phyloP scores from a whole-genome alignment of 2,888 invertebrate genomes.

The Catocala fraxini region DNA sequence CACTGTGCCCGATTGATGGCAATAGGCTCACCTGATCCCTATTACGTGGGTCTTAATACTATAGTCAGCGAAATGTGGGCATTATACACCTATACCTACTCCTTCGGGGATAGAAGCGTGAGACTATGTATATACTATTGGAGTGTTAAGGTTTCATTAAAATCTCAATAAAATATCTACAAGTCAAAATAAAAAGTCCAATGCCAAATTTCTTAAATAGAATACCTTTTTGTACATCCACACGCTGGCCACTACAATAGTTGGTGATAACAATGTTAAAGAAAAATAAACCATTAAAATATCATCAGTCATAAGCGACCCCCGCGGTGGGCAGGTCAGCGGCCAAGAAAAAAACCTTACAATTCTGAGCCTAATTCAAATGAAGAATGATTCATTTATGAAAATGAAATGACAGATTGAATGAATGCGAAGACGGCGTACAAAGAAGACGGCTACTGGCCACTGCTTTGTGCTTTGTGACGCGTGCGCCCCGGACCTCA shows the following conservation, averaged over 20 bases:
- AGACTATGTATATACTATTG: too few species aligned
- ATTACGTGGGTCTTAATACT: too few species aligned
- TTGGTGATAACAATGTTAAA: conserved; percentile 83
- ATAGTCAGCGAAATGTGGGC: too few species aligned
- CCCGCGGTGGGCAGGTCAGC: conserved; percentile 85
- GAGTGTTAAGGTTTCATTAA: too few species aligned
- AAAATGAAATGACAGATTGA: conserved; percentile 87
- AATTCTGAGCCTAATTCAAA: conserved; percentile 80
- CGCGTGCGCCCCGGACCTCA: conserved; percentile 68
- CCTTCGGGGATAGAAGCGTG: too few species aligned
- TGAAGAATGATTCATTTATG: conserved; percentile 87
- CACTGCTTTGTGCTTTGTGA: conserved; percentile 65
- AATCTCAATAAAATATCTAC: neutral
- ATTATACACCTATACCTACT: too few species aligned
- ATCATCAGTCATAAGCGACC: conserved; percentile 83
- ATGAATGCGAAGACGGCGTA: conserved; percentile 73
- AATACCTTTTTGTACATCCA: conserved; percentile 46
- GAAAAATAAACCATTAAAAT: conserved; percentile 87
- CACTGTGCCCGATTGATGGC: too few species aligned
- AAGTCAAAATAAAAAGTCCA: conserved; percentile 15
- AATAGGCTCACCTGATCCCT: too few species aligned
- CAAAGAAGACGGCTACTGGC: conserved; percentile 79
- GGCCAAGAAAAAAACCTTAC: conserved; percentile 77
- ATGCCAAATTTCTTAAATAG: conserved; percentile 34
- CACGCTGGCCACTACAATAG: conserved; percentile 73